phyloP scores from a whole-genome alignment of 2,113 vertebrate genomes.

The Agapornis roseicollis region DNA sequence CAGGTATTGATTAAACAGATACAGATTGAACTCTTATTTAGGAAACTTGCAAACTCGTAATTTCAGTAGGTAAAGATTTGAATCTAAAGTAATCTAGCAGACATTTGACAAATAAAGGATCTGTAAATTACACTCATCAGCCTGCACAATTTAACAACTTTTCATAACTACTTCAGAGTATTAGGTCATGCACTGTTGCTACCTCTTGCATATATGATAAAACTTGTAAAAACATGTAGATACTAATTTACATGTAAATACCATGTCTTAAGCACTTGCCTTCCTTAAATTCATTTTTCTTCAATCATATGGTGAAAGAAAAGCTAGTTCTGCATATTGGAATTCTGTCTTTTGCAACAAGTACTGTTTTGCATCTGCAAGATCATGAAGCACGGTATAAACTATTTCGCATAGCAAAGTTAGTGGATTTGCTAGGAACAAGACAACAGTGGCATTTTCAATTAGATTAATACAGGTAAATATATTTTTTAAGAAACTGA shows the following conservation, averaged over 20 bases:
- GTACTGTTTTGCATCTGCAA: constrained; percentile 19
- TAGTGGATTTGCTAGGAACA: background rate
- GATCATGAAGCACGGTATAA: constrained; percentile 37
- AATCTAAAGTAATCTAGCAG: background rate
- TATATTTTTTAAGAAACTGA: background rate
- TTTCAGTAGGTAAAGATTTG: background rate
- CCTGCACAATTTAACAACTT: background rate
- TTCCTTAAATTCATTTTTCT: background rate
- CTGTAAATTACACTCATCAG: background rate
- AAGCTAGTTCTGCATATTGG: rapidly evolving
- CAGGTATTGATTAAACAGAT: background rate
- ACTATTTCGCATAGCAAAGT: background rate
- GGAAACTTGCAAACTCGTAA: background rate
- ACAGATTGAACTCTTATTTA: background rate
- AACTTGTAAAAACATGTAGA: background rate
- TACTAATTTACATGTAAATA: background rate
- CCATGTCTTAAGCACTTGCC: background rate
- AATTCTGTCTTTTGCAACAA: background rate
- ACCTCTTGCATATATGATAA: background rate
- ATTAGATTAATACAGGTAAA: background rate
- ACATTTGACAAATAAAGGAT: background rate
- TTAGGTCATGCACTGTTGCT: background rate
- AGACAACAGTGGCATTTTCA: background rate
- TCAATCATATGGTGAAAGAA: background rate
- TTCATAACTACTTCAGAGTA: background rate